Evolutionary conservation across 1,140 invertebrate genomes (phyloP), one percentile per base, ranked within the genome.

Genomic region (Cotesia glomerata): DNA sequence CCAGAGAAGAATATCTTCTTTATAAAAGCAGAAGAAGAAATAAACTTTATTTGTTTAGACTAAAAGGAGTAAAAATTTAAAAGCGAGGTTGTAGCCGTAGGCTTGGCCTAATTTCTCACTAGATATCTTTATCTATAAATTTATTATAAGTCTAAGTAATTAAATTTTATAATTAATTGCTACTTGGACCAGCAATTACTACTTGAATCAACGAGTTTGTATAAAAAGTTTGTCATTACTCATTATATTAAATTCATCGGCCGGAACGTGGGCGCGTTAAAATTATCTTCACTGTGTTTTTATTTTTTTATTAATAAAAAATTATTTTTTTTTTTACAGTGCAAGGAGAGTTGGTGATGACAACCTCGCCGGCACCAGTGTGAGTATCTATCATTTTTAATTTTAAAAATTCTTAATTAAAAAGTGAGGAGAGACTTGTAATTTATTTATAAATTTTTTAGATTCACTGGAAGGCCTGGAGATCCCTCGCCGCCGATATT

Each of bases 401-500:
- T 69, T 68, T 34, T 49, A 35, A 16, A 14, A 52, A 35, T 62
- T 36, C n/a, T 63, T 39, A 18, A 59, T 9, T 18, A 34, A n/a
- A 52, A 4, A 18, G 26, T 26, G 26, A 32, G 18, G 2, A 61
- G 4, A 61, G 11, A 26, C 13, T 39, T 14, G n/a, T 63, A n/a
- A 5, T 63, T n/a, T 54, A n/a, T 54, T 54, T n/a, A 54, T 54
- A 2, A 54, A 54, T 58, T 58, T 39, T 71, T 45, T 51, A 87
- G 85, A 68, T 86, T 86, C 66, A 80, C 78, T 71, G 85, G 81
- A 72, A 86, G 84, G 86, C 90, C 92, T 77, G 90, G 91, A 80
- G 89, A 93, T 84, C 90, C 92, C 69, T 93, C 93, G 76, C 95
- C 96, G 62, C 95, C 96, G 71, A 93, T 97, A 72, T 98, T 97